Conservation (phyloP, 2,797 vertebrate species). For the Hyperoplus lanceolatus region DNA sequence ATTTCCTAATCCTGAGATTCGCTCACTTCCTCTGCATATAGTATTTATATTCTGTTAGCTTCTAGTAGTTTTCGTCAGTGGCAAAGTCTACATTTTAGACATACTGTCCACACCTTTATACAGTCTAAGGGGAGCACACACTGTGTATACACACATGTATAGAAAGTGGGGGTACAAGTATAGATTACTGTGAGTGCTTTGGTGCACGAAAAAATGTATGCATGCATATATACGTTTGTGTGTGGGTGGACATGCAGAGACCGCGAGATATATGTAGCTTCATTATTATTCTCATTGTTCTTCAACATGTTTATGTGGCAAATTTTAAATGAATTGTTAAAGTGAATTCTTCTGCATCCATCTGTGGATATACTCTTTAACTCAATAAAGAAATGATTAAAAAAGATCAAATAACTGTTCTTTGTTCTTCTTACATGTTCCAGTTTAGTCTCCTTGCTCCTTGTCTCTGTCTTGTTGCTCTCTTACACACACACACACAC, state of each 20-base stretch:
- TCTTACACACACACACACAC: conserved; percentile 1
- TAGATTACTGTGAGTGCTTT: not conserved
- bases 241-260: not conserved
- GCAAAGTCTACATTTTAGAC: too few species aligned
- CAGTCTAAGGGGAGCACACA: too few species aligned
- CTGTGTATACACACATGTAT: too few species aligned
- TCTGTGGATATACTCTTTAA: not conserved
- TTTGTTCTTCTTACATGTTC: conserved; percentile 5
- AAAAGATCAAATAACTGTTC: not conserved
- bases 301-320: not conserved
- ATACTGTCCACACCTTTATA: too few species aligned
- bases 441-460: not conserved
- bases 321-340: not conserved
- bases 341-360: not conserved
- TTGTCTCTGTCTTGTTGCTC: not conserved
- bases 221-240: not conserved
- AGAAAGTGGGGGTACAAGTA: not conserved
- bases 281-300: not conserved
- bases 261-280: not conserved
- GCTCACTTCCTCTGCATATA: not conserved
- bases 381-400: not conserved
- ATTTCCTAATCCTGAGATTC: not conserved
- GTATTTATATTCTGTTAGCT: too few species aligned
- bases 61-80: too few species aligned
- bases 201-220: not conserved